phyloP scores from a whole-genome alignment of 2,113 vertebrate species.

The Hemibagrus wyckioides region DNA sequence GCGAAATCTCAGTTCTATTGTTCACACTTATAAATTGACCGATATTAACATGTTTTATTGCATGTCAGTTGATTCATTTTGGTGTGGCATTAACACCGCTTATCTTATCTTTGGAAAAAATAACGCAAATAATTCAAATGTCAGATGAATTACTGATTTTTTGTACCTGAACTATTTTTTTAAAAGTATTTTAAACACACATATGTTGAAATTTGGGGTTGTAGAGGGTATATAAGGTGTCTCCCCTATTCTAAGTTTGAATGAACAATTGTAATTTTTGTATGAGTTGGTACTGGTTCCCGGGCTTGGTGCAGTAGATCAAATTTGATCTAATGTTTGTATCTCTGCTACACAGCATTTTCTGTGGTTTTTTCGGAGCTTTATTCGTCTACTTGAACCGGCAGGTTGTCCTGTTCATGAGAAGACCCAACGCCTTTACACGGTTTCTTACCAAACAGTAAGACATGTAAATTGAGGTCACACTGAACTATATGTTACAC shows the following conservation, averaged over 20 bases:
- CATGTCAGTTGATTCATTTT: background rate
- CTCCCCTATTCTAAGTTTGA: background rate
- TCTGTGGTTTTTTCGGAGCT: conserved; percentile 89
- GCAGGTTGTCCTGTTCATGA: conserved; percentile 87
- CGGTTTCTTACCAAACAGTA: conserved; percentile 89
- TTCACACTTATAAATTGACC: background rate
- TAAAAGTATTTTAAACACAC: background rate
- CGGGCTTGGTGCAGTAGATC: background rate
- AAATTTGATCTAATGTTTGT: background rate
- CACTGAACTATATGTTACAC: background rate
- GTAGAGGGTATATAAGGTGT: too few species aligned
- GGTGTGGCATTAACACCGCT: background rate
- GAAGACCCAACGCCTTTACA: conserved; percentile 79
- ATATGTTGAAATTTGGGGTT: background rate
- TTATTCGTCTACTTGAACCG: conserved; percentile 93
- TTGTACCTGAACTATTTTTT: background rate
- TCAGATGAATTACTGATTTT: background rate
- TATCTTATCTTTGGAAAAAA: background rate
- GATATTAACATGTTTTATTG: background rate
- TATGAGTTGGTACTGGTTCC: background rate
- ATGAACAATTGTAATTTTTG: background rate
- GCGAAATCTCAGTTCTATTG: background rate
- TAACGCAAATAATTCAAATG: background rate
- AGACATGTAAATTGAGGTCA: conserved; percentile 42
- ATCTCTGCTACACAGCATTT: conserved; percentile 64